Percentiles rank a stretch among this genome's conserved stretches.
phyloP scores from a whole-genome alignment of 2,113 vertebrate species.

The Todiramphus saurophagus region DNA sequence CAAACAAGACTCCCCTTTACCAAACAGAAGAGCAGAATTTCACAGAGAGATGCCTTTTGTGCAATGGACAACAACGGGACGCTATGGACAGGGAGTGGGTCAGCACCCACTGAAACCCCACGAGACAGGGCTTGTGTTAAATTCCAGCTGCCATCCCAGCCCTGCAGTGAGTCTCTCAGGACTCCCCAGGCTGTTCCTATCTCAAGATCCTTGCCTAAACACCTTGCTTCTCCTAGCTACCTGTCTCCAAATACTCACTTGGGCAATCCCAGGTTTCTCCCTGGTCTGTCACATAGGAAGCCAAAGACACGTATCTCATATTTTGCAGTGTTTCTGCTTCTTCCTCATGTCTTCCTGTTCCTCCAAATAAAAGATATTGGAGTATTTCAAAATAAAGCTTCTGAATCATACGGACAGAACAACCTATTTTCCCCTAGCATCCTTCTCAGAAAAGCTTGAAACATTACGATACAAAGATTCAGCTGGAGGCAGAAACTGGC shows the following conservation, averaged over 20 bases:
- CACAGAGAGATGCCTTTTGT: neutral
- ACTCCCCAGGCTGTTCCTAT: neutral
- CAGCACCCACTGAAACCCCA: neutral
- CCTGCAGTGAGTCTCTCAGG: neutral
- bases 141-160: neutral
- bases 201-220: neutral
- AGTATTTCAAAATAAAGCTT: neutral
- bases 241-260: neutral
- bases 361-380: neutral
- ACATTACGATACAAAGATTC: conserved; percentile 21
- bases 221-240: neutral
- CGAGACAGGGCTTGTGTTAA: neutral
- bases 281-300: neutral
- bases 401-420: neutral
- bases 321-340: neutral
- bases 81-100: neutral
- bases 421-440: neutral
- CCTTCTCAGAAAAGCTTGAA: conserved; percentile 10
- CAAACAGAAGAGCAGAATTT: neutral
- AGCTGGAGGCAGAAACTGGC: conserved; percentile 35
- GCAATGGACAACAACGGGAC: neutral
- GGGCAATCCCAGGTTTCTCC: neutral
- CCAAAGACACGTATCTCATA: neutral
- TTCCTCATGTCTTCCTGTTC: neutral
- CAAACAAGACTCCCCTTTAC: neutral